Conservation (phyloP, 2,113 vertebrate genomes). For the Isurus oxyrinchus region DNA sequence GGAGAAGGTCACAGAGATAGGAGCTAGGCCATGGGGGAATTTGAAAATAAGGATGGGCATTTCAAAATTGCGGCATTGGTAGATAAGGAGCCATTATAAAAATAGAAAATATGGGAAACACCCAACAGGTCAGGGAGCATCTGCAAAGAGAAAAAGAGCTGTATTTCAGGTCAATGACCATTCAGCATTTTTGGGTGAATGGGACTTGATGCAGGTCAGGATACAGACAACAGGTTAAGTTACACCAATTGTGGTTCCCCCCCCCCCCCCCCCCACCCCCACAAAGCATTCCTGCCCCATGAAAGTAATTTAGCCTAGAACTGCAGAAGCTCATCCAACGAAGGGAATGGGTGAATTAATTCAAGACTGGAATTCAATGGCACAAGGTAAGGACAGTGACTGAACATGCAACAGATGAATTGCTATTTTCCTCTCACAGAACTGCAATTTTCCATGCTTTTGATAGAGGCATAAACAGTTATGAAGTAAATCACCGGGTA, state of each 20-base stretch:
- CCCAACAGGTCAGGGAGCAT: neutral
- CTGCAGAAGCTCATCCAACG: neutral
- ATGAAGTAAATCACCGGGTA: conserved; percentile 17
- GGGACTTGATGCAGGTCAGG: neutral
- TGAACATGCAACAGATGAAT: neutral
- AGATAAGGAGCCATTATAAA: neutral
- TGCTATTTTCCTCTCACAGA: neutral
- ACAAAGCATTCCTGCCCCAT: neutral
- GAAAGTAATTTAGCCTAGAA: neutral
- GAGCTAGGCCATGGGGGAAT: neutral
- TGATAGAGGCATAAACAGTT: neutral
- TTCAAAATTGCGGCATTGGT: neutral
- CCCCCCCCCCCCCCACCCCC: too few species aligned
- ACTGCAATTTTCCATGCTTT: neutral
- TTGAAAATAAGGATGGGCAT: neutral
- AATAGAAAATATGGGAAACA: neutral
- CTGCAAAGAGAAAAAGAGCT: neutral
- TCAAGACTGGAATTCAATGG: neutral
- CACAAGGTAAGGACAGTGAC: neutral
- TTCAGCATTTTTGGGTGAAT: neutral
- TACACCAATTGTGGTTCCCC: neutral
- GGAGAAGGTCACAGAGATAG: neutral
- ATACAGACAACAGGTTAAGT: neutral
- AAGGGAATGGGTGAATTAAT: neutral
- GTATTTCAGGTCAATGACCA: neutral